Base-by-base conservation (phyloP, 2,113 vertebrate genomes). In the Crotalus horridus region DNA sequence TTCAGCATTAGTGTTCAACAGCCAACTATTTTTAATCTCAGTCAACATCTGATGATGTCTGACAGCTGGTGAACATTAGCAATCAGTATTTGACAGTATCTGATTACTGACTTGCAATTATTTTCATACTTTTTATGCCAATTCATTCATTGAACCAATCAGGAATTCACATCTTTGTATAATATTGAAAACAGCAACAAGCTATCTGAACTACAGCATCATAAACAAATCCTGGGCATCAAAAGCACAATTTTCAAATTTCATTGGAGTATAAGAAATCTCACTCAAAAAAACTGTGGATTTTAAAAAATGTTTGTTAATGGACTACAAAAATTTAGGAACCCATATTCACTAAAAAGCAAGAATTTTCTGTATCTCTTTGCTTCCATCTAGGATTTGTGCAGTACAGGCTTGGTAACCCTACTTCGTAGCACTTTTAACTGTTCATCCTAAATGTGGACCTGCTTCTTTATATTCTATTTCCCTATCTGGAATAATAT, bases 41-140 rank as follows among this genome's bases (percentile, higher is more conserved):
- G 56, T 69, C 86, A 88, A 88, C 48, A 53, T 69, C 91, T 92
- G 86, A 88, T 61, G 43, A 51, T 88, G 69, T 88, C 91, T 92
- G 91, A 74, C 91, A 92, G 91, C 91, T 69, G 48, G 86, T 69
- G 86, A 92, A 24, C n/a, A 74, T 92, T 92, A 88, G 91, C 91
- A 92, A 92, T 92, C 91, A 88, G 91, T 54, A 92, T 92, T 74
- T 92, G 86, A 88, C 59, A 88, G 91, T 69, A 88, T 29, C 86
- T 92, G 91, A 92, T 92, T 92, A 74, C 59, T 69, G 86, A 54
- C n/a, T 69, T 92, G 48, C 46, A 92, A 88, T 88, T 92, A 88
- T 24, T 74, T 88, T 69, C 46, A 53, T 74, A 64, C 54, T 55
- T 88, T 92, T 74, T 88, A 69, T 43, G 61, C 91, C 48, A 20